A percentile compares a stretch with the other conserved stretches of the same genome.
phyloP scores from a whole-genome alignment of 1,140 invertebrate species.

The Drepana arcuata region DNA sequence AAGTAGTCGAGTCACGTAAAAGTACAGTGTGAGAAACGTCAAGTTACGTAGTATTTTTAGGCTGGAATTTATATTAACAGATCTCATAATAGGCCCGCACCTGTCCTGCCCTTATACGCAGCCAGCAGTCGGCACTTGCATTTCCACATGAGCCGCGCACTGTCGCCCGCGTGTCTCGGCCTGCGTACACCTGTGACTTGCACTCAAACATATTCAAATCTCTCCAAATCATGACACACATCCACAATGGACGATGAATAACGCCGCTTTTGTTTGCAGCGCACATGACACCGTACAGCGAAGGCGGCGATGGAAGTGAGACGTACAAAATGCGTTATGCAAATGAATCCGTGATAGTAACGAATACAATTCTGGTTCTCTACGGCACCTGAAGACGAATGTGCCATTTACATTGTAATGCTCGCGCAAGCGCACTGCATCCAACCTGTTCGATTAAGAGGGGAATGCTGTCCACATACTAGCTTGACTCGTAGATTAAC shows the following conservation, averaged over 20 bases:
- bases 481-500: background rate
- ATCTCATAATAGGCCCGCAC: too few relatives aligned
- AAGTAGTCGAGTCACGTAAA: too few relatives aligned
- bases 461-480: conserved; percentile 52
- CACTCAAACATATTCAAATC: conserved; percentile 13
- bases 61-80: too few relatives aligned
- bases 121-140: too few relatives aligned
- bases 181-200: conserved; percentile 27
- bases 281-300: conserved; percentile 1
- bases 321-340: conserved; percentile 22
- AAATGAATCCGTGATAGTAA: conserved; percentile 15
- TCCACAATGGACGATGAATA: conserved; percentile 7
- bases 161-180: conserved; percentile 49
- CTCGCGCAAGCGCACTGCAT: conserved; percentile 40
- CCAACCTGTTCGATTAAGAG: conserved; percentile 56
- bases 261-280: conserved; percentile 2
- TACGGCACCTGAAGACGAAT: conserved; percentile 52
- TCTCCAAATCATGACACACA: conserved; percentile 6
- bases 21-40: too few relatives aligned
- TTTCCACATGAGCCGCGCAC: conserved; percentile 23
- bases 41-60: too few relatives aligned
- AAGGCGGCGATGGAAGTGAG: conserved; percentile 19
- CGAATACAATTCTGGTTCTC: conserved; percentile 37
- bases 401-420: conserved; percentile 67
- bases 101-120: too few relatives aligned